Conservation (phyloP, 2,113 vertebrate species). For the Sclerurus mexicanus region DNA sequence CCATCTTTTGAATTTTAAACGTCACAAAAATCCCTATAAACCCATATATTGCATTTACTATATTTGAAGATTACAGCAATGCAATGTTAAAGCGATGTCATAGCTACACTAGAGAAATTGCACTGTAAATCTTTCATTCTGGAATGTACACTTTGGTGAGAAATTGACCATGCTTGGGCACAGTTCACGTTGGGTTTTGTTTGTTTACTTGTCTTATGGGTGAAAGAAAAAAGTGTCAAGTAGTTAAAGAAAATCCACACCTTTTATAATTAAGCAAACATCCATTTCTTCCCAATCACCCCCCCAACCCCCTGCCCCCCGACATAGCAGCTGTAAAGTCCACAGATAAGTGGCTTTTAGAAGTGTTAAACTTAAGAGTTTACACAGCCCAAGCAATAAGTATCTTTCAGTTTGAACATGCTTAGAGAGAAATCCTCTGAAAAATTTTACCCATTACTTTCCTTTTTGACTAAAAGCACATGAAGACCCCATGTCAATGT, state of each 20-base stretch:
- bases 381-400: background rate
- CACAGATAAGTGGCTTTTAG: background rate
- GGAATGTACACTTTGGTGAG: background rate
- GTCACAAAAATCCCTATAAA: slow-evolving; percentile 26
- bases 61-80: slow-evolving; percentile 21
- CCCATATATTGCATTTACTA: background rate
- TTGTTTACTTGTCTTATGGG: slow-evolving; percentile 38
- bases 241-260: background rate
- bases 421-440: background rate
- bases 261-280: background rate
- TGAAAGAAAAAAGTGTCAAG: background rate
- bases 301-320: background rate
- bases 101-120: background rate
- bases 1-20: slow-evolving; percentile 16
- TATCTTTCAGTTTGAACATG: background rate
- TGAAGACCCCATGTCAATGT: background rate
- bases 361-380: background rate
- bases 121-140: slow-evolving; percentile 11
- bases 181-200: background rate
- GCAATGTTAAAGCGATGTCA: slow-evolving; percentile 51
- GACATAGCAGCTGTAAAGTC: background rate
- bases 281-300: background rate
- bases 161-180: background rate
- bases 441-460: background rate
- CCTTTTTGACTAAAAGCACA: background rate